Conservation (phyloP, 2,888 invertebrate genomes). For the Chrysolina oricalcia region DNA sequence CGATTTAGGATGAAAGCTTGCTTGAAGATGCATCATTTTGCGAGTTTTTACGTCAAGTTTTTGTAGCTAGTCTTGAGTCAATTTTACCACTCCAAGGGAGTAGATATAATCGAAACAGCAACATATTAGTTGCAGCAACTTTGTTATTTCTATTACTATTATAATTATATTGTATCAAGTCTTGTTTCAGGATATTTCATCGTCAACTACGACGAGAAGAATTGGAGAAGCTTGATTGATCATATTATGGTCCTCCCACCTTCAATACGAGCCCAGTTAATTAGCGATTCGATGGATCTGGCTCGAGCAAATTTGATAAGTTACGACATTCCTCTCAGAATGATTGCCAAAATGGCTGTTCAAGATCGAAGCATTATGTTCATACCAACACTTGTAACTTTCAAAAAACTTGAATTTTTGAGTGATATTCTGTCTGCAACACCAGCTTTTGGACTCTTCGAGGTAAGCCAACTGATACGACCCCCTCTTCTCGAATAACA, state of each 20-base stretch:
- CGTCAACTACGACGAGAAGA: conserved; percentile 78
- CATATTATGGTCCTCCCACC: conserved; percentile 75
- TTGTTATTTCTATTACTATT: no score
- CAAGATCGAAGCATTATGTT: conserved; percentile 71
- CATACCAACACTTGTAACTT: conserved; percentile 77
- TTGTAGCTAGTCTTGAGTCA: no score
- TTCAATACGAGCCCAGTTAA: conserved; percentile 79
- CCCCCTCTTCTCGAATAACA: no score
- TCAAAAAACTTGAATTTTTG: conserved; percentile 76
- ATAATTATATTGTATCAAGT: conserved; percentile 43
- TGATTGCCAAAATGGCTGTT: conserved; percentile 70
- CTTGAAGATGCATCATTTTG: no score
- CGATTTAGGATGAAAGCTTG: no score
- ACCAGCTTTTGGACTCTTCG: conserved; percentile 76
- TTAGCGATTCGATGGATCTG: conserved; percentile 80
- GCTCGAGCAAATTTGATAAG: conserved; percentile 75
- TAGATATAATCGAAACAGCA: no score
- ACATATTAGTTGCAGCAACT: no score
- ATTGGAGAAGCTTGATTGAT: conserved; percentile 75
- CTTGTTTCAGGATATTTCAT: conserved; percentile 76
- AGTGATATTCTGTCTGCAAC: conserved; percentile 76
- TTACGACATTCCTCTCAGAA: conserved; percentile 75
- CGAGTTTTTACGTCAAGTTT: no score
- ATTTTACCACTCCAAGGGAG: no score
- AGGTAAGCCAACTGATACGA: conserved; percentile 68